phyloP scores from a whole-genome alignment of 2,888 invertebrate genomes.

The Eupeodes latifasciatus region DNA sequence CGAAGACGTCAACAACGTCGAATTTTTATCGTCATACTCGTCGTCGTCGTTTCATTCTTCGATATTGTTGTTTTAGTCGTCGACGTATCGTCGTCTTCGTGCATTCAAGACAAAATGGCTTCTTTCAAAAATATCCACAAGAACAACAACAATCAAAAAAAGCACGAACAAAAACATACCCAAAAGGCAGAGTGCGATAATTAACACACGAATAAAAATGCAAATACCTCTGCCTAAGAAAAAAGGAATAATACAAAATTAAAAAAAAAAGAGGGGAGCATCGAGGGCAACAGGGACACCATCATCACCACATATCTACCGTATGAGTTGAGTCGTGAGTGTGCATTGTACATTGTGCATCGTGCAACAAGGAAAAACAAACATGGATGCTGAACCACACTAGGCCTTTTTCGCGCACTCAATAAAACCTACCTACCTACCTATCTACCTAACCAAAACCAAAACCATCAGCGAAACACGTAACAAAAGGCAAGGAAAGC shows the following conservation, averaged over 20 bases:
- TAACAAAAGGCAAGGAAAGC: slow-evolving; percentile 35
- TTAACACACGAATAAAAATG: slow-evolving; percentile 76
- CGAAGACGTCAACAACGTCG: neutral
- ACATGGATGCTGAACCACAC: slow-evolving; percentile 71
- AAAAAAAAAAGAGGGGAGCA: slow-evolving; percentile 45
- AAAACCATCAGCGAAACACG: slow-evolving; percentile 18
- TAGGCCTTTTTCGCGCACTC: slow-evolving; percentile 63
- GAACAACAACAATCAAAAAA: slow-evolving; percentile 5
- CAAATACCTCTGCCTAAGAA: slow-evolving; percentile 55
- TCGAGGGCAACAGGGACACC: slow-evolving; percentile 44
- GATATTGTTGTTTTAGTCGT: slow-evolving; percentile 15
- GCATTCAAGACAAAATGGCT: slow-evolving; percentile 69
- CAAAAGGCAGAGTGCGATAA: slow-evolving; percentile 76
- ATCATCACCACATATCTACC: neutral
- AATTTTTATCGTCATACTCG: slow-evolving; percentile 27
- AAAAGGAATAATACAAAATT: slow-evolving; percentile 40
- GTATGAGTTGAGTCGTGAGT: slow-evolving; percentile 15
- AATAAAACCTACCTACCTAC: neutral
- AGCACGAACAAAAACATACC: slow-evolving; percentile 44
- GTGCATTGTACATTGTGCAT: slow-evolving; percentile 41
- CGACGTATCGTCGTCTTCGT: slow-evolving; percentile 7
- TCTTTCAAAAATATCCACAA: slow-evolving; percentile 64
- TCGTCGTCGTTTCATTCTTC: neutral
- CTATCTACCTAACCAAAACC: neutral
- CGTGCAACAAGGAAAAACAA: slow-evolving; percentile 71